phyloP scores from a whole-genome alignment of 2,113 vertebrate genomes.

The Macrotus californicus region DNA sequence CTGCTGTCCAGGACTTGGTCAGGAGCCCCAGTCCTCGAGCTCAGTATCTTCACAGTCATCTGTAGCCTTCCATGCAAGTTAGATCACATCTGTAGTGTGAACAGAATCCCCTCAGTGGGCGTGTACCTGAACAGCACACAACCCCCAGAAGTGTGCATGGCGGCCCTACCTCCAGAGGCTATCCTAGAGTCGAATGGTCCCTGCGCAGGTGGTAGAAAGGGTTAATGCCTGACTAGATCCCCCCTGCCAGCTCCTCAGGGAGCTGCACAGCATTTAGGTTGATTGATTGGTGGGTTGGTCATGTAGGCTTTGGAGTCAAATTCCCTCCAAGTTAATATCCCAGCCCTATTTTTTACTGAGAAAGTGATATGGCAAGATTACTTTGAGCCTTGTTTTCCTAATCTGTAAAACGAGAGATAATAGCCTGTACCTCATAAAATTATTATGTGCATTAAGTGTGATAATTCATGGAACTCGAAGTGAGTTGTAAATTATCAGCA shows the following conservation, averaged over 20 bases:
- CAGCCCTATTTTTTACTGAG: neutral
- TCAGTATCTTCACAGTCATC: neutral
- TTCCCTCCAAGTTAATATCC: neutral
- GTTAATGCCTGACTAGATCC: neutral
- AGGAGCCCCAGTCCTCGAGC: neutral
- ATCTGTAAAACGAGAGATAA: neutral
- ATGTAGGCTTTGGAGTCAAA: neutral
- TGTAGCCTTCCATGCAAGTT: neutral
- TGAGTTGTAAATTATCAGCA: neutral
- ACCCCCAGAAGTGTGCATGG: neutral
- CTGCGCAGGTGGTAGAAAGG: neutral
- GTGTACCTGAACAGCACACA: neutral
- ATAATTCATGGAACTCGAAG: neutral
- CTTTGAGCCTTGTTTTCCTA: neutral
- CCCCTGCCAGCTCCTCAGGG: neutral
- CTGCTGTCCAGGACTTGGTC: neutral
- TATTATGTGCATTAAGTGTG: neutral
- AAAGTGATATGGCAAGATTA: neutral
- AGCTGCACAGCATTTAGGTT: neutral
- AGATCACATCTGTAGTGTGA: neutral
- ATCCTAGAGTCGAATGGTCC: neutral
- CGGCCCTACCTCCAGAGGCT: neutral
- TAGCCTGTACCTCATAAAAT: neutral
- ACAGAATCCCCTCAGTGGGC: neutral
- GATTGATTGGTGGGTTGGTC: neutral